phyloP scores from a whole-genome alignment of 2,113 vertebrate species.

The Melospiza georgiana region DNA sequence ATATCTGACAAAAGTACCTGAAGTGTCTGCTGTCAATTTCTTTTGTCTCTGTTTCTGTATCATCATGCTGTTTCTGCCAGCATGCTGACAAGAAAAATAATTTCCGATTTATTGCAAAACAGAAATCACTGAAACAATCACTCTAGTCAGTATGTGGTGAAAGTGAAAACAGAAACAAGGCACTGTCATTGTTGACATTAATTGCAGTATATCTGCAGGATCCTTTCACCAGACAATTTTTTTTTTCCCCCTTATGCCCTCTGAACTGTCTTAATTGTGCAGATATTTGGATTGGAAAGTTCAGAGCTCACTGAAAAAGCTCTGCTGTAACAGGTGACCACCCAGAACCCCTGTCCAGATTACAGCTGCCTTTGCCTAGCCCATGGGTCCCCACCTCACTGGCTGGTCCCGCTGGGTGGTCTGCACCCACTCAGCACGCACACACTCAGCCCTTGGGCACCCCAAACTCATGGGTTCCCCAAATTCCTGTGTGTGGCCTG shows the following conservation, averaged over 20 bases:
- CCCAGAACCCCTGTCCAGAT: fast-evolving
- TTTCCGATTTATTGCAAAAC: conserved; percentile 35
- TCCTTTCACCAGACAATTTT: not conserved
- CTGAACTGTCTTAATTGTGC: not conserved
- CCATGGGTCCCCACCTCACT: fast-evolving
- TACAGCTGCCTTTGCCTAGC: fast-evolving
- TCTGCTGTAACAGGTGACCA: fast-evolving
- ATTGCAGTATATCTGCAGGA: not conserved
- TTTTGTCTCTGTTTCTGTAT: conserved; percentile 29
- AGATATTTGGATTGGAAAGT: not conserved
- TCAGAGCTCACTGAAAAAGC: not conserved
- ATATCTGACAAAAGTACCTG: conserved; percentile 17
- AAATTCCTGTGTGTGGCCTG: fast-evolving
- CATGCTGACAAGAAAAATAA: conserved; percentile 59
- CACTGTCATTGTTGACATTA: not conserved
- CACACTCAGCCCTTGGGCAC: not conserved
- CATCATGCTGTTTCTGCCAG: conserved; percentile 23
- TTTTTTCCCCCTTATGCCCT: not conserved
- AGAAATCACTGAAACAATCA: conserved; percentile 46
- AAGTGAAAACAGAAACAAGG: not conserved
- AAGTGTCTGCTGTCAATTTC: conserved; percentile 33
- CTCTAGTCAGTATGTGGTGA: not conserved
- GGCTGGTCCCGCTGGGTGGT: fast-evolving
- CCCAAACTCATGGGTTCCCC: not conserved
- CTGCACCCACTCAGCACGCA: not conserved